Evolutionary conservation across 2,797 vertebrate genomes (phyloP).

Genomic region (Tragopan temminckii): DNA sequence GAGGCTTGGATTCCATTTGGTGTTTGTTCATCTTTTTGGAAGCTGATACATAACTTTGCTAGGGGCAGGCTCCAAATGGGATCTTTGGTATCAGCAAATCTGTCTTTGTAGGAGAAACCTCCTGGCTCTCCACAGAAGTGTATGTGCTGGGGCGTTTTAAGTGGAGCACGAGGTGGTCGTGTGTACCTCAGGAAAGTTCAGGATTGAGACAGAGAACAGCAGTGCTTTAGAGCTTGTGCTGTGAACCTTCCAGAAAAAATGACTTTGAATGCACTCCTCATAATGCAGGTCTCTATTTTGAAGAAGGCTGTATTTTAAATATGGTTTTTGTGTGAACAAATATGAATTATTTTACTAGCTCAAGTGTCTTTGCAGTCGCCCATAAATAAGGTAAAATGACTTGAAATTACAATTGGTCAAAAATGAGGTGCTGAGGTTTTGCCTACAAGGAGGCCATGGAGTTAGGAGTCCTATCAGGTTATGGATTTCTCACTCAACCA

Average conservation of each 20-base stretch:
- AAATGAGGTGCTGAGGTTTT: slow-evolving; percentile 8
- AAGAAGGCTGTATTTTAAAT: slow-evolving; percentile 31
- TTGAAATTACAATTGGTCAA: slow-evolving; percentile 42
- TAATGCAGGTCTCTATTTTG: slow-evolving; percentile 1
- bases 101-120: not conserved
- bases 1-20: not conserved
- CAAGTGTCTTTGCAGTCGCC: slow-evolving; percentile 48
- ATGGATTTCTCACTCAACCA: slow-evolving; percentile 12
- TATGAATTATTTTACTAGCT: slow-evolving; percentile 46
- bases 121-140: not conserved
- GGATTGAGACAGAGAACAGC: not conserved
- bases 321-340: slow-evolving; percentile 54
- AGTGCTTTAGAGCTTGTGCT: not conserved
- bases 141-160: not conserved
- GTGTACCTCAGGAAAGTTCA: not conserved
- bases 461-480: not conserved
- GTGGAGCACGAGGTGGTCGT: not conserved
- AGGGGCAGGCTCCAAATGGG: not conserved
- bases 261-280: not conserved
- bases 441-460: slow-evolving; percentile 32
- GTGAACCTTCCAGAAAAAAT: slow-evolving; percentile 2
- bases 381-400: slow-evolving; percentile 41
- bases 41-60: not conserved
- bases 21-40: not conserved
- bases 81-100: not conserved